Evolutionary conservation across 2,797 vertebrate genomes (phyloP).

Genomic region (Adrianichthys oophorus): DNA sequence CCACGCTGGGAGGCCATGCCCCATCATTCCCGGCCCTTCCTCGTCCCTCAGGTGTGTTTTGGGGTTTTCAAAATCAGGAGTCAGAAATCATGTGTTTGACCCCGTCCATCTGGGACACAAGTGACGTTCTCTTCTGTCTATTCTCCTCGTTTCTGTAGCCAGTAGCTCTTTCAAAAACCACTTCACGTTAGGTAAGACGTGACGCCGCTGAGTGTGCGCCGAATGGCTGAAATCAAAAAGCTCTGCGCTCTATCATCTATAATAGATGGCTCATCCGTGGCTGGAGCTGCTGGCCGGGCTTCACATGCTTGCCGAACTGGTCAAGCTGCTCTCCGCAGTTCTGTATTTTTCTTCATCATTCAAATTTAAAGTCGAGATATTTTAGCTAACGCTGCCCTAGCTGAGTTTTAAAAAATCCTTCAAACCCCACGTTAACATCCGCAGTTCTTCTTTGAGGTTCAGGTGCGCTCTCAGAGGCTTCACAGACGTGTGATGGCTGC

Average conservation of each 20-base stretch:
- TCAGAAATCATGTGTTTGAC: neutral
- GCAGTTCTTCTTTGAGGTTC: conserved; percentile 31
- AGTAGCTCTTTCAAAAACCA: conserved; percentile 88
- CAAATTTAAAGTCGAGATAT: conserved; percentile 64
- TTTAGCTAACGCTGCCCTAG: conserved; percentile 46
- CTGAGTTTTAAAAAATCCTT: conserved; percentile 34
- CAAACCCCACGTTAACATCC: conserved; percentile 51
- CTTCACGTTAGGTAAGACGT: conserved; percentile 86
- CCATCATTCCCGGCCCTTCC: conserved; percentile 81
- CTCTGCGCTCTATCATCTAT: conserved; percentile 41
- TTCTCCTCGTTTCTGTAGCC: conserved; percentile 68
- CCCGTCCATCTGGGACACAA: neutral
- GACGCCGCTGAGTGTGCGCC: conserved; percentile 54
- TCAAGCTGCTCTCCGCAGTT: neutral
- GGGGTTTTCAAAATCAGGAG: neutral
- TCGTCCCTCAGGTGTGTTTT: conserved; percentile 74
- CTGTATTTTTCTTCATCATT: conserved; percentile 2
- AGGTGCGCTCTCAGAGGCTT: conserved; percentile 15
- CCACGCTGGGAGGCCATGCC: conserved; percentile 67
- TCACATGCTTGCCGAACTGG: conserved; percentile 17
- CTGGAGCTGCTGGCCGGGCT: neutral
- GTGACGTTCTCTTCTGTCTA: conserved; percentile 34
- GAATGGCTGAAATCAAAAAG: conserved; percentile 57
- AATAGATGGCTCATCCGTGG: conserved; percentile 14
- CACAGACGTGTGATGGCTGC: conserved; percentile 4